Conservation (phyloP, 1,140 invertebrate genomes). For the Fopius arisanus region DNA sequence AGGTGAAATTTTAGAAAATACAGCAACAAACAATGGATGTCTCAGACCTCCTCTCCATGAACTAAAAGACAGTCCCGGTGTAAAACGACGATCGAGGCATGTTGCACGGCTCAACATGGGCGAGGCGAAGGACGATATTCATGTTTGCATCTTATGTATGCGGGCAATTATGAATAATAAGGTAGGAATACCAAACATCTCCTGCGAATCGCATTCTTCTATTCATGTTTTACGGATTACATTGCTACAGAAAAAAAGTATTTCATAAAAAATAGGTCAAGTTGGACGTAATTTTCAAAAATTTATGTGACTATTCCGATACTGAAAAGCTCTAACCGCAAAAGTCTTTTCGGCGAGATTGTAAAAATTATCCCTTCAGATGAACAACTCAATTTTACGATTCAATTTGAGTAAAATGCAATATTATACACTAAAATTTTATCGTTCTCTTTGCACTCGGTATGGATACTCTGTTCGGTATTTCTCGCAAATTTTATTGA, state of each 20-base stretch:
- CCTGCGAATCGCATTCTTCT: not conserved
- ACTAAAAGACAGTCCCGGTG: slow-evolving; percentile 73
- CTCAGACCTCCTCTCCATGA: slow-evolving; percentile 70
- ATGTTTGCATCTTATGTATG: slow-evolving; percentile 99
- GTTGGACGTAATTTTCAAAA: no score
- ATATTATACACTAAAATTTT: no score
- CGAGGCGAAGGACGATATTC: slow-evolving; percentile 97
- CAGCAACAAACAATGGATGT: slow-evolving; percentile 66
- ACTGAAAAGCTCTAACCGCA: no score
- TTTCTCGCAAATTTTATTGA: no score
- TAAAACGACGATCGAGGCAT: slow-evolving; percentile 81
- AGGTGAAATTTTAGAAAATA: slow-evolving; percentile 52
- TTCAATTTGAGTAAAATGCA: no score
- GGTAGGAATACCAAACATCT: slow-evolving; percentile 64
- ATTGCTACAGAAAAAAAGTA: not conserved
- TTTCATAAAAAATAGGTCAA: not conserved
- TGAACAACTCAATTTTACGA: no score
- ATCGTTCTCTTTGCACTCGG: no score
- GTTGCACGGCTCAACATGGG: slow-evolving; percentile 95
- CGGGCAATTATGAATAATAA: slow-evolving; percentile 99
- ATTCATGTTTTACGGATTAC: not conserved
- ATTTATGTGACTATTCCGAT: no score
- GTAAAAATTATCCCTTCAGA: no score
- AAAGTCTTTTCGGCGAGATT: no score
- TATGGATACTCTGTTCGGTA: no score